These are phyloP conservation scores for Eira barbara DNA, from an alignment of 2,113 vertebrate genomes.

Conservation along the genomic window DNA sequence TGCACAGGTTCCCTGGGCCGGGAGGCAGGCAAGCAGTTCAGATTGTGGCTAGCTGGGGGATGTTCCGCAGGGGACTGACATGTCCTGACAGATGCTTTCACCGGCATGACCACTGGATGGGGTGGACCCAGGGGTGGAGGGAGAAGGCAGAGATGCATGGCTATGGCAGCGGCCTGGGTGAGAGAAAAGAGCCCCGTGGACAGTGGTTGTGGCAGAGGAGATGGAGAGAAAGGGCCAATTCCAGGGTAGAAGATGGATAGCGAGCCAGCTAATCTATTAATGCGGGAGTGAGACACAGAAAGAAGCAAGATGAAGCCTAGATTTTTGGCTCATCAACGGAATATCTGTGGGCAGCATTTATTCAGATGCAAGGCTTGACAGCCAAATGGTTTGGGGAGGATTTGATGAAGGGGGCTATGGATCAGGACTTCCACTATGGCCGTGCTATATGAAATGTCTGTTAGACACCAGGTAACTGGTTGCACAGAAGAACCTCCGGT, in stretches of 20 bases:
- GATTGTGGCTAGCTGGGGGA: background rate
- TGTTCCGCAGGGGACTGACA: background rate
- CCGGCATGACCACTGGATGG: background rate
- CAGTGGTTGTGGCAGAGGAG: background rate
- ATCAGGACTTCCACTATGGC: background rate
- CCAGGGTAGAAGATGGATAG: background rate
- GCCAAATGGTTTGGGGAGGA: background rate
- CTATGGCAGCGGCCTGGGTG: no score
- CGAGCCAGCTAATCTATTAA: background rate
- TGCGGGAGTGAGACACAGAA: background rate
- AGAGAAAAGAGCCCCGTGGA: background rate
- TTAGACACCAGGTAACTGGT: background rate
- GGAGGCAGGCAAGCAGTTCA: background rate
- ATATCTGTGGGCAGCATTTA: background rate
- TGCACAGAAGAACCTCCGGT: background rate
- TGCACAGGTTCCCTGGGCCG: background rate
- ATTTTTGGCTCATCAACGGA: background rate
- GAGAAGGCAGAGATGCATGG: background rate
- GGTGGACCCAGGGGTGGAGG: background rate
- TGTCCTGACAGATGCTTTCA: background rate
- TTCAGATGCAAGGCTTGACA: background rate
- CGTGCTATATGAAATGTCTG: background rate
- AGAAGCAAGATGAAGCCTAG: background rate
- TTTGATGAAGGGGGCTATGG: no score
- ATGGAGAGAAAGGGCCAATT: background rate